phyloP scores from a whole-genome alignment of 2,888 invertebrate species.

The Patella caerulea region DNA sequence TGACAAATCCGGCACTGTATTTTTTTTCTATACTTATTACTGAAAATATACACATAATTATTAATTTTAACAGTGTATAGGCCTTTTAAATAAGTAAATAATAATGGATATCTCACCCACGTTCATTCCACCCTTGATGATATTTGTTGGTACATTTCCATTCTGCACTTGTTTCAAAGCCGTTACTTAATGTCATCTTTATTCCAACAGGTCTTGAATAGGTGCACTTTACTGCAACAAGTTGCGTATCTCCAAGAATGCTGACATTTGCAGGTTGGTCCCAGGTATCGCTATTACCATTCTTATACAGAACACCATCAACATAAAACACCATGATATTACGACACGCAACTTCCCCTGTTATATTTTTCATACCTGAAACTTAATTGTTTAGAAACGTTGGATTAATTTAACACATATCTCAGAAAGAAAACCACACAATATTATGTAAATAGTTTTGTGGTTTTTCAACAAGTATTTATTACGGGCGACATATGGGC shows the following conservation, averaged over 20 bases:
- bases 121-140: not conserved
- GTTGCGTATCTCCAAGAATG: not conserved
- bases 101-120: not conserved
- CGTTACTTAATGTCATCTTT: not conserved
- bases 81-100: too few relatives aligned
- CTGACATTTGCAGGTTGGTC: not conserved
- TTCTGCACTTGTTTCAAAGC: not conserved
- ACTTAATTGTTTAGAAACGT: not conserved
- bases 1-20: too few relatives aligned
- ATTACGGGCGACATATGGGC: too few relatives aligned
- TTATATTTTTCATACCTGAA: not conserved
- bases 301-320: not conserved
- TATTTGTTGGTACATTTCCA: constrained; percentile 3
- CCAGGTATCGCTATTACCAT: not conserved
- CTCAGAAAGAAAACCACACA: too few relatives aligned
- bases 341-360: not conserved
- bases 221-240: not conserved
- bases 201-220: not conserved
- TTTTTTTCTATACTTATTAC: too few relatives aligned
- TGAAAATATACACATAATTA: too few relatives aligned
- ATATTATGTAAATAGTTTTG: too few relatives aligned
- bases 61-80: too few relatives aligned
- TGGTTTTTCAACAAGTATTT: too few relatives aligned
- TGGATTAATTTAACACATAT: too few relatives aligned
- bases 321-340: not conserved